These are phyloP conservation scores for Sylvia atricapilla DNA, from an alignment of 2,113 vertebrate genomes.

Conservation along the genomic window DNA sequence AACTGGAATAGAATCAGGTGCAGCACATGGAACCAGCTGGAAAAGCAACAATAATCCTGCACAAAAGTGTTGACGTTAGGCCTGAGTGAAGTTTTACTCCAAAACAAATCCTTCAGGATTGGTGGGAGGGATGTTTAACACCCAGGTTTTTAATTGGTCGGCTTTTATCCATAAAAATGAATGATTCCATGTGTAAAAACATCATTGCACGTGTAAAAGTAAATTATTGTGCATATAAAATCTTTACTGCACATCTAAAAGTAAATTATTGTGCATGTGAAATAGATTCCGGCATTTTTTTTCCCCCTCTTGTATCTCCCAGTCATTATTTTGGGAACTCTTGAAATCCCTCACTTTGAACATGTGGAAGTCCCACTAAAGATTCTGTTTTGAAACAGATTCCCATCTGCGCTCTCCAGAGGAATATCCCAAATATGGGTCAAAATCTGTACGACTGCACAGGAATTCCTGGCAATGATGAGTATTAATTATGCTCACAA, in stretches of 20 bases:
- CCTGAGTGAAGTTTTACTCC: neutral
- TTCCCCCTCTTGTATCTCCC: neutral
- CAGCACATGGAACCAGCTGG: neutral
- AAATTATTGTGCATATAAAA: slow-evolving; percentile 69
- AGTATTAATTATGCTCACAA: neutral
- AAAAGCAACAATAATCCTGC: neutral
- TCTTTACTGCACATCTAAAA: slow-evolving; percentile 67
- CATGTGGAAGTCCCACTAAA: neutral
- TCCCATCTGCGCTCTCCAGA: neutral
- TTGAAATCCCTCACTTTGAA: slow-evolving; percentile 13
- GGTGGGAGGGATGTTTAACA: neutral
- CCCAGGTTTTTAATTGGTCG: slow-evolving; percentile 1
- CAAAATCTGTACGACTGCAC: fast-evolving
- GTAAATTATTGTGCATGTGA: slow-evolving; percentile 60
- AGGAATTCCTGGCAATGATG: neutral
- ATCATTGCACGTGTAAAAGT: slow-evolving; percentile 58
- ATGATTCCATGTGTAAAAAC: slow-evolving; percentile 28
- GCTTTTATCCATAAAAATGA: slow-evolving; percentile 50
- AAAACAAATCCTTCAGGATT: neutral
- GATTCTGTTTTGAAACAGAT: neutral
- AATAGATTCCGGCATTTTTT: slow-evolving; percentile 18
- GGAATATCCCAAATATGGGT: neutral
- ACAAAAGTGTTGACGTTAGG: neutral
- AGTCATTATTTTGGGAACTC: slow-evolving; percentile 27
- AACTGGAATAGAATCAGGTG: neutral